Evolutionary conservation across 2,113 vertebrate genomes (phyloP).

Genomic region (Alligator mississippiensis): DNA sequence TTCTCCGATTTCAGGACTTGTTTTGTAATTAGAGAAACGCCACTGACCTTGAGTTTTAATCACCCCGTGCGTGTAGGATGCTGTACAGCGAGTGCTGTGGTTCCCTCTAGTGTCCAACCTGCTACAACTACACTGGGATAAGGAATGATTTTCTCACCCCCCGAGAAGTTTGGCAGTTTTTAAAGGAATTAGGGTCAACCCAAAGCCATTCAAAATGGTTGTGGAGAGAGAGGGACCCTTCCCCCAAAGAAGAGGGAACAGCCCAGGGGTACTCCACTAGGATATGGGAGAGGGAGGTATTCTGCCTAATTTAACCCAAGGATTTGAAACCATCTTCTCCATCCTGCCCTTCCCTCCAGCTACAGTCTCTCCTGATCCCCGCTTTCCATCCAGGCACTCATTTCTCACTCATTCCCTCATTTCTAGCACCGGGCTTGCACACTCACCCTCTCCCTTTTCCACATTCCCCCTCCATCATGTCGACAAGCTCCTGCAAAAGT

Average conservation of each 20-base stretch:
- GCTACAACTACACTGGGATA: neutral
- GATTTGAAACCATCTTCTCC: too few species aligned
- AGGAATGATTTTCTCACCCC: neutral
- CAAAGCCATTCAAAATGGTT: neutral
- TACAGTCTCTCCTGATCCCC: neutral
- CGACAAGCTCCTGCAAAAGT: neutral
- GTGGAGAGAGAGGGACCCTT: neutral
- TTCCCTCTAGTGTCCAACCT: neutral
- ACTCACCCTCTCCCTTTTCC: neutral
- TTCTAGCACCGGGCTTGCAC: neutral
- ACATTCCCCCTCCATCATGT: too few species aligned
- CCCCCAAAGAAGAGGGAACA: neutral
- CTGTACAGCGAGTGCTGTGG: neutral
- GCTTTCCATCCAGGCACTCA: neutral
- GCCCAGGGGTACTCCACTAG: too few species aligned
- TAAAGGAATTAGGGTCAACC: constrained; percentile 22
- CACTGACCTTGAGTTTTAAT: neutral
- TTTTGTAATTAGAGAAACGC: constrained; percentile 18
- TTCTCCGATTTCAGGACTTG: neutral
- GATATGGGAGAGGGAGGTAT: too few species aligned
- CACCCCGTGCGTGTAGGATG: neutral
- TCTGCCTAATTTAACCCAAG: too few species aligned
- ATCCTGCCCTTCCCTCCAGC: neutral
- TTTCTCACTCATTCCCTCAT: neutral
- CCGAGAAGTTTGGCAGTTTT: neutral